phyloP scores from a whole-genome alignment of 2,888 invertebrate genomes.

The Lochmaea capreae region DNA sequence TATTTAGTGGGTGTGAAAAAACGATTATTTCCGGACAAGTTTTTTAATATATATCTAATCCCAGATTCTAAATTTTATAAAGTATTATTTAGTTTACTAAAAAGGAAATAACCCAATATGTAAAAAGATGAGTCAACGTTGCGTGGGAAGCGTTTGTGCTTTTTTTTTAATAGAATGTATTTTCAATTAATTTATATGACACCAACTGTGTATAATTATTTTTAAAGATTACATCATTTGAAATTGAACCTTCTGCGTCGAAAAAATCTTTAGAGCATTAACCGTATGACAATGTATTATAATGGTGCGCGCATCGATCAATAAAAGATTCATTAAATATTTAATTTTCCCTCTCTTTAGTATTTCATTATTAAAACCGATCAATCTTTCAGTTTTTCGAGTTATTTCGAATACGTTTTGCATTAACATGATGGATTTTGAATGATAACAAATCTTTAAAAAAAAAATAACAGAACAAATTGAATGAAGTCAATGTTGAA shows the following conservation, averaged over 20 bases:
- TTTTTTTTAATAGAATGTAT: conserved; percentile 25
- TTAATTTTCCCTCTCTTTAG: background rate
- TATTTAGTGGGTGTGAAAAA: conserved; percentile 21
- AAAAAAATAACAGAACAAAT: too few relatives aligned
- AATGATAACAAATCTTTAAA: too few relatives aligned
- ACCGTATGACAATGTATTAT: background rate
- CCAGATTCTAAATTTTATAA: conserved; percentile 21
- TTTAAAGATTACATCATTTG: conserved; percentile 27
- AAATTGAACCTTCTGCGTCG: background rate
- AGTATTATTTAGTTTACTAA: conserved; percentile 24
- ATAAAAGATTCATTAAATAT: background rate
- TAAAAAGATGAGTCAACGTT: conserved; percentile 26
- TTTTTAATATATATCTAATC: conserved; percentile 16
- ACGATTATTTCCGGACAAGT: conserved; percentile 27
- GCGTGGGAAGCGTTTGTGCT: conserved; percentile 19
- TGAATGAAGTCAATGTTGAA: too few relatives aligned
- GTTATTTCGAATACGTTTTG: too few relatives aligned
- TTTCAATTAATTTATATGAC: conserved; percentile 27
- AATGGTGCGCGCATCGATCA: background rate
- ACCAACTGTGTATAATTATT: background rate
- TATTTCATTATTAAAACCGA: background rate
- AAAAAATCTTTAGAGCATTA: background rate
- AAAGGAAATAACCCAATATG: conserved; percentile 33
- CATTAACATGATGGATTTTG: too few relatives aligned
- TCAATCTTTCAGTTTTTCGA: background rate